Conservation (phyloP, 2,888 invertebrate species). For the Drosophila pegasa region DNA sequence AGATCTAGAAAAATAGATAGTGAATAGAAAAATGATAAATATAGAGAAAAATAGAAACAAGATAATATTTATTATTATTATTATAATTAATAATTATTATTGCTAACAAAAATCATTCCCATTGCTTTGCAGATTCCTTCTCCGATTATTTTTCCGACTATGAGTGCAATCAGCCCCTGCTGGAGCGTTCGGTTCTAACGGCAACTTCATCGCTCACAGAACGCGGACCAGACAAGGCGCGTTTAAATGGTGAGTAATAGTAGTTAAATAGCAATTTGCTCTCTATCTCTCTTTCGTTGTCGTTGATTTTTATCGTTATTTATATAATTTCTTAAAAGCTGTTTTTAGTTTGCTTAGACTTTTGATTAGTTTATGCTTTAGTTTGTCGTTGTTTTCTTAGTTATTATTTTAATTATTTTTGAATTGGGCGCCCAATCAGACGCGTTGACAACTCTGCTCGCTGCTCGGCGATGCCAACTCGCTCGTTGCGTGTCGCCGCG, state of each 20-base stretch:
- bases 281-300: constrained; percentile 10
- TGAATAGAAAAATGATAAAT: neutral
- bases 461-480: constrained; percentile 39
- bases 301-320: constrained; percentile 22
- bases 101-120: neutral
- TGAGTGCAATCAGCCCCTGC: constrained; percentile 92
- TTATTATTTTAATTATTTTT: constrained; percentile 25
- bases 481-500: constrained; percentile 30
- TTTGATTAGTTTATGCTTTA: constrained; percentile 26
- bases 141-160: constrained; percentile 86
- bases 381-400: constrained; percentile 22
- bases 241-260: constrained; percentile 90
- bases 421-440: constrained; percentile 20
- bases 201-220: constrained; percentile 93
- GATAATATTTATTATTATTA: too few relatives aligned
- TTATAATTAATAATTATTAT: too few relatives aligned
- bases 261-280: neutral
- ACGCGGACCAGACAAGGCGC: constrained; percentile 94
- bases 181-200: constrained; percentile 89
- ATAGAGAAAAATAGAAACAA: neutral
- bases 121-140: constrained; percentile 77
- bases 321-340: neutral
- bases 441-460: constrained; percentile 41
- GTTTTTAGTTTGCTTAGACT: constrained; percentile 27
- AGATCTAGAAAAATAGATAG: neutral